These are phyloP conservation scores for Uropetala carovei DNA, from an alignment of 2,888 invertebrate genomes.

Conservation along the genomic window DNA sequence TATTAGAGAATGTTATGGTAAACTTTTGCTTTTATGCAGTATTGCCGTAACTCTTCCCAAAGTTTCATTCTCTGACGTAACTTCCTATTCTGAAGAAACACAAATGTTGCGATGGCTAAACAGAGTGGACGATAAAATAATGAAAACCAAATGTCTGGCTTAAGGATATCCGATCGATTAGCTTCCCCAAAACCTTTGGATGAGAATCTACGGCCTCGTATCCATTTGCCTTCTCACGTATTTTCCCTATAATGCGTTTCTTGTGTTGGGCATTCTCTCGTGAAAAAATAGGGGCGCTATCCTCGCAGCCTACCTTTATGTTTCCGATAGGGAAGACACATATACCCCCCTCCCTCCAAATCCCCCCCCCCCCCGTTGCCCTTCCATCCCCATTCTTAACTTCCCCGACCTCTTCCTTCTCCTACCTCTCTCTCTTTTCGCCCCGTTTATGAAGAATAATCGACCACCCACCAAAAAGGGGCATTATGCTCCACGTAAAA, in stretches of 20 bases:
- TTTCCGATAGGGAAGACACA: conserved; percentile 23
- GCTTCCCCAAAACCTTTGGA: not conserved
- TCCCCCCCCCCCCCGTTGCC: too few species aligned
- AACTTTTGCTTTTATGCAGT: too few species aligned
- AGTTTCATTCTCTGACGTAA: too few species aligned
- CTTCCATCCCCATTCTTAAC: too few species aligned
- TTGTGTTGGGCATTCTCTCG: not conserved
- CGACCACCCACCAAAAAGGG: not conserved
- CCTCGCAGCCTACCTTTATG: conserved; percentile 42
- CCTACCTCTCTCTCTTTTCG: not conserved
- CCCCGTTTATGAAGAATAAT: conserved; percentile 18
- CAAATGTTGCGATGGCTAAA: too few species aligned
- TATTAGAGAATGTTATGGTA: too few species aligned
- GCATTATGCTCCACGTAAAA: not conserved
- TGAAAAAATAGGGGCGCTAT: not conserved
- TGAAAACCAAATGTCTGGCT: not conserved
- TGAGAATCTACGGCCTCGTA: not conserved
- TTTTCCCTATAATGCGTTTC: conserved; percentile 47
- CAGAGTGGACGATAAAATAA: not conserved
- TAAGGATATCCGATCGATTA: conserved; percentile 19
- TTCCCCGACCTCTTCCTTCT: not conserved
- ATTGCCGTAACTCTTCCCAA: too few species aligned
- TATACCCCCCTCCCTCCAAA: not conserved
- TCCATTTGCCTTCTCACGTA: not conserved
- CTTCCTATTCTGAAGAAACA: too few species aligned